Evolutionary conservation across 2,113 vertebrate species (phyloP), one percentile per base, ranked within the genome.

Genomic region (Oenanthe melanoleuca): DNA sequence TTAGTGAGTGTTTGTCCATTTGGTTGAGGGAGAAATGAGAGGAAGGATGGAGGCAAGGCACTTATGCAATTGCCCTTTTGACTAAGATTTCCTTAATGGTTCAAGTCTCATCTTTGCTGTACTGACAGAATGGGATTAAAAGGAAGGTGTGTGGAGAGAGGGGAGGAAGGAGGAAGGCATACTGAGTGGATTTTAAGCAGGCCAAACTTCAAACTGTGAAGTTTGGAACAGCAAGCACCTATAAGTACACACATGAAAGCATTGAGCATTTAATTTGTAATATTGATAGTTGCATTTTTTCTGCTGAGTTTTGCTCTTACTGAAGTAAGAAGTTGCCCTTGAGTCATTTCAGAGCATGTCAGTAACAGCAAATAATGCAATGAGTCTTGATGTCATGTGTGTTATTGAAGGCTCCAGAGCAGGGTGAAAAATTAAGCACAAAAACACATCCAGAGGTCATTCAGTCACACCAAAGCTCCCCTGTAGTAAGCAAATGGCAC

Each of bases 171-270:
- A 77, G 49, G 23, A 59, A 91, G 37, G 14, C 5, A 37, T 14
- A 14, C 14, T 40, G n/a, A 70, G 8, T 25, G 33, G 26, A n/a
- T 57, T 56, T 73, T 45, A 65, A 57, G 28, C 17, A 73, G 24
- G 11, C 12, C 6, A 52, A n/a, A n/a, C n/a, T n/a, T n/a, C n/a
- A n/a, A n/a, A 11, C 17, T 49, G 73, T 38, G 37, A 37, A 66
- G 14, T 72, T 37, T 69, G 24, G 34, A 50, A 52, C 9, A 47
- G 50, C 24, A 77, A 73, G 26, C 17, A 71, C 33, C 28, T 79
- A 0, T 45, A 79, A 70, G 22, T 44, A 21, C 7, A 23, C 0
- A 0, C 23, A 12, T 7, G 4, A 20, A 42, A 88, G 25, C 26
- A 47, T 4, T 61, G 44, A 56, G 6, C 6, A 14, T 42, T 82